phyloP scores from a whole-genome alignment of 1,140 invertebrate genomes.

The Oedothorax gibbosus region DNA sequence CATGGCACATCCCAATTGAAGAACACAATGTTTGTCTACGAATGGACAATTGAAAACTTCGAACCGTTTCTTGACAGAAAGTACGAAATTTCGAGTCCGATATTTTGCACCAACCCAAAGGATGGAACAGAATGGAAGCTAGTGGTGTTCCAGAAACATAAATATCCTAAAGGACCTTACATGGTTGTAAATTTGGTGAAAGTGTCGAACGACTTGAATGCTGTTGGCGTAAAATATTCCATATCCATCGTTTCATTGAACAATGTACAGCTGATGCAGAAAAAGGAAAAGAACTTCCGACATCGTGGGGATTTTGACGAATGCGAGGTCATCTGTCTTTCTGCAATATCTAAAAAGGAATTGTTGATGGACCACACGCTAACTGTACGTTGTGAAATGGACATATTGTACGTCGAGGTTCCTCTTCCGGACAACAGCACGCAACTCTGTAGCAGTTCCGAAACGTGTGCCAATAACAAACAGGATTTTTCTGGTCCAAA shows the following conservation, averaged over 20 bases:
- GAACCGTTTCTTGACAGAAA: not conserved
- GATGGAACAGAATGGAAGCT: constrained; percentile 25
- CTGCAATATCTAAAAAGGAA: not conserved
- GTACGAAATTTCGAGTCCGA: constrained; percentile 21
- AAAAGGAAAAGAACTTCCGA: constrained; percentile 6
- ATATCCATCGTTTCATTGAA: not conserved
- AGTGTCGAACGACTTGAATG: not conserved
- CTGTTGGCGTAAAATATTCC: not conserved
- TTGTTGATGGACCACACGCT: not conserved
- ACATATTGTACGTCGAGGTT: not conserved
- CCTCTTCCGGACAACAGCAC: not conserved
- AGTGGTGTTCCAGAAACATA: not conserved
- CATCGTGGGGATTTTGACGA: not conserved
- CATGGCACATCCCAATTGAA: too few relatives aligned
- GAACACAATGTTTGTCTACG: too few relatives aligned
- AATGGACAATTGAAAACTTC: constrained; percentile 26
- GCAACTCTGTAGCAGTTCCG: not conserved
- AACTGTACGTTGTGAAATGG: constrained; percentile 34
- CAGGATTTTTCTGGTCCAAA: not conserved
- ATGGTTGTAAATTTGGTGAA: constrained; percentile 2
- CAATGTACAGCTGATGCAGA: not conserved
- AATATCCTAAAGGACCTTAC: constrained; percentile 11
- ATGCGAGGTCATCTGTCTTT: not conserved
- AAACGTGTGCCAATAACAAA: not conserved
- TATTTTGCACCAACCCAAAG: not conserved